Evolutionary conservation across 2,797 vertebrate species (phyloP).

Genomic region (Poecilia gillii): DNA sequence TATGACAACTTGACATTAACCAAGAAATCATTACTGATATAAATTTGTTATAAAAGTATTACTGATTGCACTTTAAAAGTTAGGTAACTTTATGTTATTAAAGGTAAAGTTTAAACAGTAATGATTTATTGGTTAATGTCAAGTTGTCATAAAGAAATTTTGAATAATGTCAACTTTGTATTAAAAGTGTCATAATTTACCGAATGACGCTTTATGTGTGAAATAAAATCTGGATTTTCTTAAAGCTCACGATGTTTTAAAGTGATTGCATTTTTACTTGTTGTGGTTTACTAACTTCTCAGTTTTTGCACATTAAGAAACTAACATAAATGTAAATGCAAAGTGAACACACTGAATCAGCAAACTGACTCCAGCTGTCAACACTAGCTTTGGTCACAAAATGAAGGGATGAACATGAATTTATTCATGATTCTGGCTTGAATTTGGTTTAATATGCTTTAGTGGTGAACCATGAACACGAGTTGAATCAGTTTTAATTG

Average conservation of each 20-base stretch:
- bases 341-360: not conserved
- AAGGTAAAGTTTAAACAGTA: too few species aligned
- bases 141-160: too few species aligned
- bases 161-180: too few species aligned
- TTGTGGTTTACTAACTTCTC: not conserved
- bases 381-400: not conserved
- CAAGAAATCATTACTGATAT: too few species aligned
- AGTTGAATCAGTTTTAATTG: slow-evolving; percentile 2
- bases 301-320: not conserved
- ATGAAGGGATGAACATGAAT: not conserved
- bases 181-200: too few species aligned
- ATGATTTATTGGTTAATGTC: too few species aligned
- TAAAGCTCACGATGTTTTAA: not conserved
- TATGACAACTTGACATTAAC: too few species aligned
- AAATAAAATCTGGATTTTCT: not conserved
- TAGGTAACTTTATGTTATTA: too few species aligned
- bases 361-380: not conserved
- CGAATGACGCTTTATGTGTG: too few species aligned
- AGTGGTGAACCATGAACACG: not conserved
- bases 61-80: too few species aligned
- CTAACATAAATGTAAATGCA: not conserved
- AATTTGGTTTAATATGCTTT: not conserved
- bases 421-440: not conserved
- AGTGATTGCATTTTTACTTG: not conserved
- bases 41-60: too few species aligned